Evolutionary conservation across 2,888 invertebrate species (phyloP), one percentile per base, ranked within the genome.

Genomic region (Napeogenes inachia): DNA sequence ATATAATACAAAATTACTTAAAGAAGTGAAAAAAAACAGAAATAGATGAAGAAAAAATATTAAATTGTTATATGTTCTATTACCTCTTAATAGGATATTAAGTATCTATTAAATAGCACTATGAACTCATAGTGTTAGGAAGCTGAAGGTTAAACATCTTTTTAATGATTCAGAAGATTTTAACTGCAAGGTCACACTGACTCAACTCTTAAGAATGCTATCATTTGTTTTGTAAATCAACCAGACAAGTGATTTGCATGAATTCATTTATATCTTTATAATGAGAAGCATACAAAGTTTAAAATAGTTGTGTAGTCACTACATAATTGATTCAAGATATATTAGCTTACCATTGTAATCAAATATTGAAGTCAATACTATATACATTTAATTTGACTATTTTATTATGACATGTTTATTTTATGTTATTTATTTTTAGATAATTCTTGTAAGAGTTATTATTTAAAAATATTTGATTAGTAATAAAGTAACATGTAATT

Each of bases 181-280:
- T 10, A 21, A 70, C 68, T 73, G 71, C 76, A 84, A 81, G 82
- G 83, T 76, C 68, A 70, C 21, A 5, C 57, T 83, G 82, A 84
- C 69, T 84, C 81, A 84, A n/a, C 30, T 50, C 50, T 30, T 30
- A 55, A 55, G 35, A 13, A 55, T 55, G 55, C 13, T 13, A 55
- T 8, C 55, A 55, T 35, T 55, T 42, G 42, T 42, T 55, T 38
- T 55, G 55, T 38, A 55, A 42, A 38, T 55, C 45, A 13, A 45
- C 4, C 45, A 21, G 45, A 42, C 56, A 38, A 56, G 56, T 56
- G 5, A 56, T 38, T 42, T 42, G 21, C 13, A 56, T 21, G 56
- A 56, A 45, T 8, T 5, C 38, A 38, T 56, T 56, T 38, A 13
- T 56, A 56, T 53, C 47, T 42, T 42, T 13, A 42, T 53, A 53